These are phyloP conservation scores for Python bivittatus DNA, from an alignment of 2,113 vertebrate species.

Conservation along the genomic window DNA sequence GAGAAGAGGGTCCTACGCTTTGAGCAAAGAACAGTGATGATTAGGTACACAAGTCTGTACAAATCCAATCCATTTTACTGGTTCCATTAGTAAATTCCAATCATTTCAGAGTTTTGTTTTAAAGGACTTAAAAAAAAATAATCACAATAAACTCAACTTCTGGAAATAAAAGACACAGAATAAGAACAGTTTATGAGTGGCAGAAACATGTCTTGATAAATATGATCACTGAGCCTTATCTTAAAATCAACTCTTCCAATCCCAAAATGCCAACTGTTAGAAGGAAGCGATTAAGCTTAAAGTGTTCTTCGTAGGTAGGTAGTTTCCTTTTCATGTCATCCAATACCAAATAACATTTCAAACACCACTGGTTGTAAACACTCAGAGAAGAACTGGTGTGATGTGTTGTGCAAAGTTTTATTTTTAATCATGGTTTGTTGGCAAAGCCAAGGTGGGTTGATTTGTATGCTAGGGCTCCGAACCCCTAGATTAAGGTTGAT, in stretches of 20 bases:
- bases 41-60: not conserved
- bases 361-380: not conserved
- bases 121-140: not conserved
- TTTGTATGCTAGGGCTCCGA: too few species aligned
- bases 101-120: not conserved
- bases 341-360: constrained; percentile 31
- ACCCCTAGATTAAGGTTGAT: too few species aligned
- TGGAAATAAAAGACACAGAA: constrained; percentile 27
- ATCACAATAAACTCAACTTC: not conserved
- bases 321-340: constrained; percentile 46
- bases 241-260: constrained; percentile 48
- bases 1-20: not conserved
- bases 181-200: constrained; percentile 32
- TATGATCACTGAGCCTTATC: constrained; percentile 11
- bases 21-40: not conserved
- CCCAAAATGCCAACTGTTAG: constrained; percentile 47
- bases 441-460: too few species aligned
- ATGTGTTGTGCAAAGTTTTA: too few species aligned
- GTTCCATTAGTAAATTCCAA: not conserved
- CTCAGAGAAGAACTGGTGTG: too few species aligned
- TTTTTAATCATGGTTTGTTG: too few species aligned
- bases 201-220: constrained; percentile 40
- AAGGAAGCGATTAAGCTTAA: constrained; percentile 50
- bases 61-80: not conserved
- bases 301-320: constrained; percentile 42